Conservation (phyloP, 2,113 vertebrate species). For the Willisornis vidua region DNA sequence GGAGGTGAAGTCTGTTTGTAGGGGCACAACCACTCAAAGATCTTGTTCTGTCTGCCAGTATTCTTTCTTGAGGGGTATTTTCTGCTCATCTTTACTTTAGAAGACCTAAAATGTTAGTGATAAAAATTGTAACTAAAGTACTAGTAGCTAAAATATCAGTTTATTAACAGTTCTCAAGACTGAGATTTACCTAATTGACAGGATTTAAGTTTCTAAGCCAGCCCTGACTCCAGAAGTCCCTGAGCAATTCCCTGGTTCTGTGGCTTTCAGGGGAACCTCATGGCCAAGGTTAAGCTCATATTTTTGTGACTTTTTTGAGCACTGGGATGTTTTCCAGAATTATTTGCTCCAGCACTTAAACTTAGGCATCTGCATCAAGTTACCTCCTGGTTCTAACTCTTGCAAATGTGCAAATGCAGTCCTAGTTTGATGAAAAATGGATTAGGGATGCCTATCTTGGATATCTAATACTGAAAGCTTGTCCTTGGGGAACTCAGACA, state of each 20-base stretch:
- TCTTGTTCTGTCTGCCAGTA: neutral
- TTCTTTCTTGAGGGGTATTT: neutral
- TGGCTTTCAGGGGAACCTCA: neutral
- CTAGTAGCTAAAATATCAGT: neutral
- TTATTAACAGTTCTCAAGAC: neutral
- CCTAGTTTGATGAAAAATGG: slow-evolving; percentile 14
- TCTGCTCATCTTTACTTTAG: neutral
- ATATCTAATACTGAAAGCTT: neutral
- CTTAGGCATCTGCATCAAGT: neutral
- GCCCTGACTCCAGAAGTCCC: neutral
- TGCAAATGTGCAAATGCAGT: neutral
- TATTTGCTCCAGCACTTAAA: neutral
- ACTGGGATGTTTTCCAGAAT: neutral
- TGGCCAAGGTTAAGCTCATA: neutral
- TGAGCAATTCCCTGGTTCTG: neutral
- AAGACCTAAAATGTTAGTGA: neutral
- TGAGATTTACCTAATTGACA: neutral
- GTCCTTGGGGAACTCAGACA: slow-evolving; percentile 33
- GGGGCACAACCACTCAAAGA: neutral
- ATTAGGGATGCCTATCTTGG: slow-evolving; percentile 23
- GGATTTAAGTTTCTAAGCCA: neutral
- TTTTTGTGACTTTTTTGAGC: neutral
- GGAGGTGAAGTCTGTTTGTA: neutral
- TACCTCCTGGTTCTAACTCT: neutral
- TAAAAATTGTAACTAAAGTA: neutral